Evolutionary conservation across 1,140 invertebrate genomes (phyloP), one percentile per base, ranked within the genome.

Genomic region (Ceratitis capitata): DNA sequence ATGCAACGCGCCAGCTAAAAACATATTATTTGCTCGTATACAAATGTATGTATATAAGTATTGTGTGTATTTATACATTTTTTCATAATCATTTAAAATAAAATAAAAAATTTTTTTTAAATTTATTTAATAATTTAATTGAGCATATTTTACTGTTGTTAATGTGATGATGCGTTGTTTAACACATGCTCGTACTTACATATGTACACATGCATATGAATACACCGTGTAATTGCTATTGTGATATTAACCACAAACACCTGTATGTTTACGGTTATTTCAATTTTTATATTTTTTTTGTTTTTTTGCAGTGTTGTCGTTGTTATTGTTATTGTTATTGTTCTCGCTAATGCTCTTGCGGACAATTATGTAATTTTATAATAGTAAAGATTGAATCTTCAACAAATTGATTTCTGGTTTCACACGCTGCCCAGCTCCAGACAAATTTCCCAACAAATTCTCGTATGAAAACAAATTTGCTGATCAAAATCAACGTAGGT

Each of bases 71-170:
- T 19, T 56, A 19, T 56, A 5, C 19, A 56, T 16, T 19, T 19
- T 56, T 56, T 19, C 47, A 61, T 26, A 61, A 61, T 14, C 10
- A 61, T n/a, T n/a, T 78, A 78, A 78, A 19, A 78, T 23, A n/a
- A 74, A 74, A 74, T 74, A 42, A 42, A 45, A 78, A 39, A 78
- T 26, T 26, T 23, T n/a, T n/a, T n/a, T n/a, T 10, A 12, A 26
- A 42, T 23, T 45, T 45, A 45, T 42, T 78, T 78, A 78, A 78
- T 78, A 23, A 42, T 78, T 78, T 26, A 78, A 78, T 78, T 78
- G 39, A 26, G 19, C n/a, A 14, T 42, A 19, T 3, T 61, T 2
- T 69, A 26, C 23, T 26, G 61, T 64, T 35, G 19, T 45, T 39
- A 10, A 12, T 45, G 69, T 26, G 45, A 23, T 42, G 14, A n/a